These are phyloP conservation scores for Chelonia mydas DNA, from an alignment of 2,797 vertebrate species.

Conservation along the genomic window DNA sequence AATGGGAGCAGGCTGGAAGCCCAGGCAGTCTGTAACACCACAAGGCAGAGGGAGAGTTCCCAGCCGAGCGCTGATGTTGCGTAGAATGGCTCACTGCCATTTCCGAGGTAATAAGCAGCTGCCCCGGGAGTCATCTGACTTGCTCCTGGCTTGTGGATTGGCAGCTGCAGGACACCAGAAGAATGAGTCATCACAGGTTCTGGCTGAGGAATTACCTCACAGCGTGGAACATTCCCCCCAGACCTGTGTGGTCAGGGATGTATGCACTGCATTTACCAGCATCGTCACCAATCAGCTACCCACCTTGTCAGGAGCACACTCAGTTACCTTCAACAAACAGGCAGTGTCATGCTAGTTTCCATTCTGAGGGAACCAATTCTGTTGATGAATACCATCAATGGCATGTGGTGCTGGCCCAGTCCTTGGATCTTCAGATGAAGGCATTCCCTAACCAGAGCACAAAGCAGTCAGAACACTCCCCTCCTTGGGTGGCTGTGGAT, in stretches of 20 bases:
- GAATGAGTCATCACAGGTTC: too few relatives aligned
- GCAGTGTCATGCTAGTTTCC: neutral
- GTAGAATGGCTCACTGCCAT: too few relatives aligned
- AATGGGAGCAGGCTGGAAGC: too few relatives aligned
- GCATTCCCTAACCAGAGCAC: neutral
- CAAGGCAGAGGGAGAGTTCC: too few relatives aligned
- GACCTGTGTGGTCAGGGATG: neutral
- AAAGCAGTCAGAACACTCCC: neutral
- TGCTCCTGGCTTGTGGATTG: too few relatives aligned
- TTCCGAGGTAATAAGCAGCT: too few relatives aligned
- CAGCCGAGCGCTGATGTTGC: too few relatives aligned
- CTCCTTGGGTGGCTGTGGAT: neutral
- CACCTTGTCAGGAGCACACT: neutral
- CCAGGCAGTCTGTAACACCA: too few relatives aligned
- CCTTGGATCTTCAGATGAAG: neutral
- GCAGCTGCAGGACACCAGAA: too few relatives aligned
- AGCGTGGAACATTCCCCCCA: neutral
- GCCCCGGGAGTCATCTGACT: too few relatives aligned
- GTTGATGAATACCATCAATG: neutral
- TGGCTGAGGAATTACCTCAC: too few relatives aligned
- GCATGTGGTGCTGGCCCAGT: neutral
- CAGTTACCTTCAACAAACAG: neutral
- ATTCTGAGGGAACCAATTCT: neutral
- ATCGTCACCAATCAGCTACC: neutral
- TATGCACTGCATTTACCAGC: neutral